Evolutionary conservation across 2,888 invertebrate species (phyloP), one percentile per base, ranked within the genome.

Genomic region (Plemyria rubiginata): DNA sequence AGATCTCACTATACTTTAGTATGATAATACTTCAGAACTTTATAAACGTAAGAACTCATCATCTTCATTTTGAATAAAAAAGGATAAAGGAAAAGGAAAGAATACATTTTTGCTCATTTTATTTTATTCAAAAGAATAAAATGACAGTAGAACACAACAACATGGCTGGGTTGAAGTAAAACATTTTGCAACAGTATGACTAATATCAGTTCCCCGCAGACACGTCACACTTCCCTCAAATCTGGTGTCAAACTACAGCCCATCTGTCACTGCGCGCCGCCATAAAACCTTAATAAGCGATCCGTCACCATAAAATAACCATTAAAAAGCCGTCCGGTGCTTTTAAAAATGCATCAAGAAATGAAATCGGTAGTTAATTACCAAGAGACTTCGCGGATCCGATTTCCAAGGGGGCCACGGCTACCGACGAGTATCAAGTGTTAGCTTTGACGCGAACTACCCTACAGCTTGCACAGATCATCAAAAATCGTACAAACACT

Each of bases 241-340:
- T 86, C 88, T 88, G 90, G 90, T 91, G 90, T 91, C 92, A 90
- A 88, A 82, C 89, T 89, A 87, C 90, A 88, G 79, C 90, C 82
- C 92, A 92, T 92, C 92, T 92, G 92, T 91, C 90, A 89, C 85
- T 84, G 81, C 71, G 75, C 73, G 77, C 77, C 74, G 79, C 86
- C 86, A 90, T 91, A 90, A 91, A 92, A 92, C 90, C 91, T 88
- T 92, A 92, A 92, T 91, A 92, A 92, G 87, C 86, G 88, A 92
- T 92, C 88, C 84, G 92, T 92, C 92, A 92, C 92, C 92, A 92
- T 92, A 92, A 92, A 92, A 92, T 90, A 90, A 82, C 88, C 90
- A 92, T 92, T 92, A 91, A 90, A 92, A 92, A 91, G 86, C 90
- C 88, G 90, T 88, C 91, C 86, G 87, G 84, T 86, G 90, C 92